A percentile compares a stretch with the other conserved stretches of the same genome.
Conservation (phyloP, 2,797 vertebrate species). For the Ataeniobius toweri region DNA sequence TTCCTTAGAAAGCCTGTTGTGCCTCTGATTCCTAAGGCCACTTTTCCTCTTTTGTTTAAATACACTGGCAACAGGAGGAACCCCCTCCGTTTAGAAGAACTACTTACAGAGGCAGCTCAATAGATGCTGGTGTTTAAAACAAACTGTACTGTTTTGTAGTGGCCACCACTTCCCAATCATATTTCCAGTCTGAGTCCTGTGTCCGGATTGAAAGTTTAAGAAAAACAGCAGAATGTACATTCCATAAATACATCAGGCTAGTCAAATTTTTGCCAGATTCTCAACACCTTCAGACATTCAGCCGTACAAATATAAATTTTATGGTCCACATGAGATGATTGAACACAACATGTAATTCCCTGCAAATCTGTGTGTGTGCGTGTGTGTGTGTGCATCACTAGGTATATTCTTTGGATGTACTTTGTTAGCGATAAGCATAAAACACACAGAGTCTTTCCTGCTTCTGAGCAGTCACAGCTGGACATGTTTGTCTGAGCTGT, state of each 20-base stretch:
- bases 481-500: conserved; percentile 71
- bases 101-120: conserved; percentile 51
- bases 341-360: conserved; percentile 63
- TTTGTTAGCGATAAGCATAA: neutral
- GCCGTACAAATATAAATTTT: conserved; percentile 75
- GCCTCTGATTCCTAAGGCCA: conserved; percentile 53
- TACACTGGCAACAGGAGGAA: conserved; percentile 31
- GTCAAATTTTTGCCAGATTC: conserved; percentile 62
- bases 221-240: conserved; percentile 62
- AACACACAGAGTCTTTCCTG: conserved; percentile 9
- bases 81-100: conserved; percentile 16
- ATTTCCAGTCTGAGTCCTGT: conserved; percentile 27
- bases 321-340: conserved; percentile 60
- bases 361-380: conserved; percentile 51
- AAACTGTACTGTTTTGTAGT: conserved; percentile 27
- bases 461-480: conserved; percentile 61
- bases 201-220: conserved; percentile 27
- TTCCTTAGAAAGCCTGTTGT: conserved; percentile 7
- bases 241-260: conserved; percentile 64
- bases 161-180: conserved; percentile 24
- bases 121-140: conserved; percentile 60
- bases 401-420: conserved; percentile 19
- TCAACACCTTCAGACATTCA: conserved; percentile 61
- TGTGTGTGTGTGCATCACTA: conserved; percentile 17
- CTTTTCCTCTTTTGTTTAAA: conserved; percentile 25